phyloP scores from a whole-genome alignment of 2,797 vertebrate genomes.

The Neomorphus geoffroyi region DNA sequence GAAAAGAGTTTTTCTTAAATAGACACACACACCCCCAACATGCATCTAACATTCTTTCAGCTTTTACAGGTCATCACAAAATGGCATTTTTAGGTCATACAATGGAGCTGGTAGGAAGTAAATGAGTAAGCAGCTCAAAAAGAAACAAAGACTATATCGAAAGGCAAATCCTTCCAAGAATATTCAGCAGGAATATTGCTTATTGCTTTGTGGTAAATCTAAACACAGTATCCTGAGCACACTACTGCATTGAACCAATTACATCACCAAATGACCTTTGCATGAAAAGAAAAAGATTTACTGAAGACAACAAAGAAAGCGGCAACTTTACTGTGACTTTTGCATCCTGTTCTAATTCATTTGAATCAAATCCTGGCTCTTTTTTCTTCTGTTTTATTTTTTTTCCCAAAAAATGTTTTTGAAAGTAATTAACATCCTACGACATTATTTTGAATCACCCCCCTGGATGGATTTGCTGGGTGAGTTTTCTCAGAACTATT shows the following conservation, averaged over 20 bases:
- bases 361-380: background rate
- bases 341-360: background rate
- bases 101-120: background rate
- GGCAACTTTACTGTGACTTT: background rate
- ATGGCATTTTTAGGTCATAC: slow-evolving; percentile 23
- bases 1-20: background rate
- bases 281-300: background rate
- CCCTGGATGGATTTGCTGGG: background rate
- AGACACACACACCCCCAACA: no score
- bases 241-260: background rate
- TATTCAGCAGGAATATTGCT: slow-evolving; percentile 41
- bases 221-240: background rate
- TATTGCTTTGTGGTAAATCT: slow-evolving; percentile 1
- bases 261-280: background rate
- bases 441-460: background rate
- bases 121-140: background rate
- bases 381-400: background rate
- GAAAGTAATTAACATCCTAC: background rate
- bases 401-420: background rate
- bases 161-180: slow-evolving; percentile 42
- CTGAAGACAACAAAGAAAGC: background rate
- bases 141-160: slow-evolving; percentile 4
- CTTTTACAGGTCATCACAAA: background rate
- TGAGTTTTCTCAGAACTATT: slow-evolving; percentile 17
- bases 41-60: background rate